phyloP scores from a whole-genome alignment of 2,797 vertebrate genomes.

The Mus caroli region DNA sequence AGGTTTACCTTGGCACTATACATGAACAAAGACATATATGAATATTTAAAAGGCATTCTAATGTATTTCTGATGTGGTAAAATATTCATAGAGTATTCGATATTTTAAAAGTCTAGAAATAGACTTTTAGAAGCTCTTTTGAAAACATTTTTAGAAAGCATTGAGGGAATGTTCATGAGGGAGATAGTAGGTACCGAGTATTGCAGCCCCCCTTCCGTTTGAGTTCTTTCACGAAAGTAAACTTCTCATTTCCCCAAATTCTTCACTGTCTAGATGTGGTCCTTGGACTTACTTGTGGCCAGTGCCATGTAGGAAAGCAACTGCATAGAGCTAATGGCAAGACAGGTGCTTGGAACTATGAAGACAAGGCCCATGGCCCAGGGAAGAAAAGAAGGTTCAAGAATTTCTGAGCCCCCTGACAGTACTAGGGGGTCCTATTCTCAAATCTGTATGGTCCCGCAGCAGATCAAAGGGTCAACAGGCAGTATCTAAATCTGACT shows the following conservation, averaged over 20 bases:
- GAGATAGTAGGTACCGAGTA: not conserved
- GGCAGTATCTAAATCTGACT: not conserved
- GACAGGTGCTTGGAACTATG: not conserved
- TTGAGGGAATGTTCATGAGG: not conserved
- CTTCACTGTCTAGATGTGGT: not conserved
- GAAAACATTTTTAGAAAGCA: not conserved
- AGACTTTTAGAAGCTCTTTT: not conserved
- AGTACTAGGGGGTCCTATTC: not conserved
- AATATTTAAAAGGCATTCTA: not conserved
- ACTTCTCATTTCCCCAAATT: not conserved
- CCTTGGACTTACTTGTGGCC: not conserved
- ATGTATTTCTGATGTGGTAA: not conserved
- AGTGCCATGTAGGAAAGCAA: not conserved
- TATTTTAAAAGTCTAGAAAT: not conserved
- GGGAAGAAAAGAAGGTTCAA: not conserved
- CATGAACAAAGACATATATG: not conserved
- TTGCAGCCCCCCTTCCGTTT: not conserved
- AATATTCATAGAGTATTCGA: not conserved
- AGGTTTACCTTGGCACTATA: not conserved
- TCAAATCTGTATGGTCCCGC: not conserved
- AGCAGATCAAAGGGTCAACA: not conserved
- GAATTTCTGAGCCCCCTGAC: not conserved
- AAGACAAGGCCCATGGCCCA: not conserved
- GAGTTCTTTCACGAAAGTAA: not conserved
- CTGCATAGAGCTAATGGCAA: not conserved